Conservation (phyloP, 2,888 invertebrate species). For the Orchesella flavescens region DNA sequence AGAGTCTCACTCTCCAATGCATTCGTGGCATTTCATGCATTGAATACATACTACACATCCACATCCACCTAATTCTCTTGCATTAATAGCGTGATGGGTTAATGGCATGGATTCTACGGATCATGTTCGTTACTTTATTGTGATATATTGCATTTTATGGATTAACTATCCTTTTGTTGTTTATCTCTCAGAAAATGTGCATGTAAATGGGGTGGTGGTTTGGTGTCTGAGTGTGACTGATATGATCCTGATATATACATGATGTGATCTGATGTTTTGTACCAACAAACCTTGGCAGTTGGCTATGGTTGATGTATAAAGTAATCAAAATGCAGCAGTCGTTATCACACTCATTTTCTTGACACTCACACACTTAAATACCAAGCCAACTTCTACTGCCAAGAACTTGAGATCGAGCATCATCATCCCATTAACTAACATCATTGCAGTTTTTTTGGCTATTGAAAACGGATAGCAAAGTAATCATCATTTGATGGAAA, state of each 20-base stretch:
- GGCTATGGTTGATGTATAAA: too few species aligned
- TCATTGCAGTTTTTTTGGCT: too few species aligned
- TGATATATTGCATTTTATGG: conserved; percentile 55
- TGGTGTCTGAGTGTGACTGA: not conserved
- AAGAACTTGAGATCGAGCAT: too few species aligned
- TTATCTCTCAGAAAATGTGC: not conserved
- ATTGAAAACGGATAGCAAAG: too few species aligned
- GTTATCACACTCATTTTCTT: too few species aligned
- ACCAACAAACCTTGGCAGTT: too few species aligned
- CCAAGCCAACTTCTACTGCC: too few species aligned
- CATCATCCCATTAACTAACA: too few species aligned
- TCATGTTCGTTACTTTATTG: conserved; percentile 51
- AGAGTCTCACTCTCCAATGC: not conserved
- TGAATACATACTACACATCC: not conserved
- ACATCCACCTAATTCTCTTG: not conserved
- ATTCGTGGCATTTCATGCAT: not conserved
- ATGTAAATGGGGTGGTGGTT: not conserved
- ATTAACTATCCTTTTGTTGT: conserved; percentile 40
- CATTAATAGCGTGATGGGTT: conserved; percentile 42
- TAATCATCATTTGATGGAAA: too few species aligned
- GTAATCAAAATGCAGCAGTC: too few species aligned
- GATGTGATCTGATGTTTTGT: too few species aligned
- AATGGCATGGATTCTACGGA: conserved; percentile 35
- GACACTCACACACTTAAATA: too few species aligned
- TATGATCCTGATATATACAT: not conserved